Evolutionary conservation across 2,888 invertebrate species (phyloP).

Genomic region (Leptopilina syphax): DNA sequence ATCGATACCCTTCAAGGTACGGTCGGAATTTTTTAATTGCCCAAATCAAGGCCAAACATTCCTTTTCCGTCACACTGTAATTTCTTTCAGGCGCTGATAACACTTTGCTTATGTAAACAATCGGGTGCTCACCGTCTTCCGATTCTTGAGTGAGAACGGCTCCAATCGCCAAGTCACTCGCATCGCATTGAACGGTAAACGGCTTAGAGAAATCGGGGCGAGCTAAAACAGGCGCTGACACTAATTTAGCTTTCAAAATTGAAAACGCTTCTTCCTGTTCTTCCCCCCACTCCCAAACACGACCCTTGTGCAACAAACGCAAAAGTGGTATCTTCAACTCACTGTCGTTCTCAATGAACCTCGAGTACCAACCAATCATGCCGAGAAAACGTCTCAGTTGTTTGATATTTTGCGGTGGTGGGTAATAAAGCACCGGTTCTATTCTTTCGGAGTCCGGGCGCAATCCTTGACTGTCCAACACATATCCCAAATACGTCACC

Average conservation of each 20-base stretch:
- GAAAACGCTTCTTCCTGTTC: not conserved
- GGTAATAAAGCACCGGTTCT: too few relatives aligned
- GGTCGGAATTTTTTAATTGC: not conserved
- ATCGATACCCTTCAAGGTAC: slow-evolving; percentile 46
- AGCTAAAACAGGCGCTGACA: not conserved
- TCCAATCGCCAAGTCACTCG: not conserved
- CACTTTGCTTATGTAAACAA: not conserved
- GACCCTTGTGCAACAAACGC: not conserved
- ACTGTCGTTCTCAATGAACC: not conserved
- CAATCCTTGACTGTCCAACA: too few relatives aligned
- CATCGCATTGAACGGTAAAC: not conserved
- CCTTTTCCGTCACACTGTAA: too few relatives aligned
- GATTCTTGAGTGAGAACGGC: not conserved
- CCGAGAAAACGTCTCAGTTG: not conserved
- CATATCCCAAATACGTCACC: too few relatives aligned
- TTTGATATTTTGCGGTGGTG: not conserved
- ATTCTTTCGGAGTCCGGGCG: too few relatives aligned
- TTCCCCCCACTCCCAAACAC: not conserved
- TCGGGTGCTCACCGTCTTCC: too few relatives aligned
- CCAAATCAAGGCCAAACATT: too few relatives aligned
- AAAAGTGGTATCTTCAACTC: not conserved
- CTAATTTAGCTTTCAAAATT: not conserved
- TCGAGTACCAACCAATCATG: not conserved
- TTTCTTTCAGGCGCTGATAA: too few relatives aligned
- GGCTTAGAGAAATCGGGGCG: not conserved